A percentile compares a stretch with the other conserved stretches of the same genome.
Conservation (phyloP, 2,888 invertebrate genomes). For the Pollenia angustigena region DNA sequence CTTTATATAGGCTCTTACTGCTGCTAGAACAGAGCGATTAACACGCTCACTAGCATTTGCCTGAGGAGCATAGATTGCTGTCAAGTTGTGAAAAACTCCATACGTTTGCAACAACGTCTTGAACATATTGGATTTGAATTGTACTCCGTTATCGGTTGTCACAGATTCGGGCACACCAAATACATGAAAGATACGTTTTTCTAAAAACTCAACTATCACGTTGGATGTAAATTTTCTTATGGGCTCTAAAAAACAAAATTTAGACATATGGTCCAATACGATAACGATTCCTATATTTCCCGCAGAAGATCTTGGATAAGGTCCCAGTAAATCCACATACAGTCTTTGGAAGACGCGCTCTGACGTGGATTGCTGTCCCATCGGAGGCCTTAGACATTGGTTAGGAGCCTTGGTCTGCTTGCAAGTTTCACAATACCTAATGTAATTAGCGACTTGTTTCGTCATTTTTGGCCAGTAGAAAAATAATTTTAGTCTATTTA, state of each 20-base stretch:
- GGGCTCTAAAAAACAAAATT: no score
- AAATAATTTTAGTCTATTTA: background rate
- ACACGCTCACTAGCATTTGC: slow-evolving; percentile 2
- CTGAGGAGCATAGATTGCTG: no score
- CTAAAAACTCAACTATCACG: background rate
- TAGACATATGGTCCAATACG: slow-evolving; percentile 14
- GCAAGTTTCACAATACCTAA: slow-evolving; percentile 7
- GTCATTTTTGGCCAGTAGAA: slow-evolving; percentile 24
- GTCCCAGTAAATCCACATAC: background rate
- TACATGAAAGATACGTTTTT: background rate
- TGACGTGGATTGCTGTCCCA: background rate
- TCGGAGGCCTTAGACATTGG: background rate
- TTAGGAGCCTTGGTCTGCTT: slow-evolving; percentile 11
- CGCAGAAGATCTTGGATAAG: slow-evolving; percentile 8
- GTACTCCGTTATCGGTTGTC: slow-evolving; percentile 11
- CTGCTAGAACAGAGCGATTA: slow-evolving; percentile 23
- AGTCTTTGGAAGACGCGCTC: slow-evolving; percentile 15
- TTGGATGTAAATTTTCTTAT: no score
- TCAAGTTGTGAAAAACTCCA: slow-evolving; percentile 20
- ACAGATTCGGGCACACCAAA: slow-evolving; percentile 10
- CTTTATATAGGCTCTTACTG: background rate
- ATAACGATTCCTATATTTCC: slow-evolving; percentile 10
- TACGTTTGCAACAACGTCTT: slow-evolving; percentile 11
- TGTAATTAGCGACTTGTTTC: background rate
- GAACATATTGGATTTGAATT: background rate